These are phyloP conservation scores for Parauchenoglanis ngamensis DNA, from an alignment of 2,797 vertebrate genomes.

Conservation along the genomic window DNA sequence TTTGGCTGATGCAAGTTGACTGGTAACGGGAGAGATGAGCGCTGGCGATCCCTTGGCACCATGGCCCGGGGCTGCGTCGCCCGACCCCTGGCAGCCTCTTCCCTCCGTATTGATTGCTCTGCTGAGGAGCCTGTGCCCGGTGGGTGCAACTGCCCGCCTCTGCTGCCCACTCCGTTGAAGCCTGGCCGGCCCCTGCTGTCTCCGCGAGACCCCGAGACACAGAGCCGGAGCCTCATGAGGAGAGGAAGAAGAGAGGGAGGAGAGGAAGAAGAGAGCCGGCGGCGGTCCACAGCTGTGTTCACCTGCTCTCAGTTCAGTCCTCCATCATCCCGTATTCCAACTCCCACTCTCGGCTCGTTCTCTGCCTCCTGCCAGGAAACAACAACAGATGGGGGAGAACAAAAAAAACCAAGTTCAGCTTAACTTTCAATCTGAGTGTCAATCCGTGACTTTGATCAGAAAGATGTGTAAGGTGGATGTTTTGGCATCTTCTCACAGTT, in stretches of 20 bases:
- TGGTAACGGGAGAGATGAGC: constrained; percentile 70
- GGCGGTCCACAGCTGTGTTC: constrained; percentile 81
- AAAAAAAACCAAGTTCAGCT: constrained; percentile 72
- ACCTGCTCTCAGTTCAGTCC: constrained; percentile 78
- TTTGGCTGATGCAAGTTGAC: constrained; percentile 65
- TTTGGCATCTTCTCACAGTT: constrained; percentile 74
- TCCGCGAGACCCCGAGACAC: constrained; percentile 69
- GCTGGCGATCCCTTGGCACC: constrained; percentile 72
- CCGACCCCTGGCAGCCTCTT: constrained; percentile 81
- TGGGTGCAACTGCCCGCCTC: constrained; percentile 76
- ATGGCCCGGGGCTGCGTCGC: constrained; percentile 75
- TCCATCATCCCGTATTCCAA: constrained; percentile 70
- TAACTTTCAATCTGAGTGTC: constrained; percentile 76
- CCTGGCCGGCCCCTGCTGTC: constrained; percentile 74
- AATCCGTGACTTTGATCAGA: constrained; percentile 72
- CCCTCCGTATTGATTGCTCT: constrained; percentile 82
- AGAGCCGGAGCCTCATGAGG: constrained; percentile 65
- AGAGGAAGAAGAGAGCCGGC: constrained; percentile 76
- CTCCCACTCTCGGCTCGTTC: constrained; percentile 62
- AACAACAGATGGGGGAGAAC: constrained; percentile 64
- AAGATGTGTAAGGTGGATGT: constrained; percentile 70
- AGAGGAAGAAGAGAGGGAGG: constrained; percentile 72
- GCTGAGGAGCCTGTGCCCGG: constrained; percentile 74
- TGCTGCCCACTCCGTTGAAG: constrained; percentile 77
- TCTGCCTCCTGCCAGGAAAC: constrained; percentile 70